phyloP scores from a whole-genome alignment of 1,140 invertebrate species.

The Stenopsyche tienmushanensis region DNA sequence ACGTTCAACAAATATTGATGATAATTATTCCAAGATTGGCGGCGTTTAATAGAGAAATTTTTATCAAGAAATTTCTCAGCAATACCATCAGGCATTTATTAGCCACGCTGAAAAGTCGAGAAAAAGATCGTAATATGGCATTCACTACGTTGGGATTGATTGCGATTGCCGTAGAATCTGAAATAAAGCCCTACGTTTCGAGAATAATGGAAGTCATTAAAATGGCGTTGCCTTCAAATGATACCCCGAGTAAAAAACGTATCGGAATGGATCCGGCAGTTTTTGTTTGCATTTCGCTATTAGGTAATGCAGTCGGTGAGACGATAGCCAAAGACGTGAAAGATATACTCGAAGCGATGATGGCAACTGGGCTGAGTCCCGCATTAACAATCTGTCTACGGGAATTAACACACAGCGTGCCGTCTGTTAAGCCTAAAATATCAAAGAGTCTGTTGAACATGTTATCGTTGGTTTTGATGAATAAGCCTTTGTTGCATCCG shows the following conservation, averaged over 20 bases:
- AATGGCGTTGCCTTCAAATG: constrained; percentile 76
- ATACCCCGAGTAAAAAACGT: constrained; percentile 71
- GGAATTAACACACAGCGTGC: constrained; percentile 87
- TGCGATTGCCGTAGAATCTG: constrained; percentile 83
- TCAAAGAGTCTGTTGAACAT: constrained; percentile 89
- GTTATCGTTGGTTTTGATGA: constrained; percentile 85
- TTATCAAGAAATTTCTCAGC: constrained; percentile 74
- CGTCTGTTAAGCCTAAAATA: constrained; percentile 84
- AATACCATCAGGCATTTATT: constrained; percentile 80
- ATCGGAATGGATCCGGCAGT: constrained; percentile 81
- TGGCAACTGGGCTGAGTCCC: constrained; percentile 86
- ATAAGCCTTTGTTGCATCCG: constrained; percentile 78
- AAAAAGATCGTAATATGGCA: constrained; percentile 80
- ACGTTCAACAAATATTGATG: constrained; percentile 87
- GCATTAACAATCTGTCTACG: constrained; percentile 87
- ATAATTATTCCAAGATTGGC: constrained; percentile 91
- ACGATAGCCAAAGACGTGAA: constrained; percentile 75
- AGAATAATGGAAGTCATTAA: constrained; percentile 88
- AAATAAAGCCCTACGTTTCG: constrained; percentile 78
- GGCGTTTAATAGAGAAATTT: constrained; percentile 85
- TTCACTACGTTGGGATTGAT: constrained; percentile 90
- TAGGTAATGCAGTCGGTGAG: constrained; percentile 82
- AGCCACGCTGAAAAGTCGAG: constrained; percentile 70
- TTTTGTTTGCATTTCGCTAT: constrained; percentile 92
- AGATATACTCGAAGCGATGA: constrained; percentile 88